phyloP scores from a whole-genome alignment of 2,113 vertebrate species.

The Dolichallabes microphthalmus region DNA sequence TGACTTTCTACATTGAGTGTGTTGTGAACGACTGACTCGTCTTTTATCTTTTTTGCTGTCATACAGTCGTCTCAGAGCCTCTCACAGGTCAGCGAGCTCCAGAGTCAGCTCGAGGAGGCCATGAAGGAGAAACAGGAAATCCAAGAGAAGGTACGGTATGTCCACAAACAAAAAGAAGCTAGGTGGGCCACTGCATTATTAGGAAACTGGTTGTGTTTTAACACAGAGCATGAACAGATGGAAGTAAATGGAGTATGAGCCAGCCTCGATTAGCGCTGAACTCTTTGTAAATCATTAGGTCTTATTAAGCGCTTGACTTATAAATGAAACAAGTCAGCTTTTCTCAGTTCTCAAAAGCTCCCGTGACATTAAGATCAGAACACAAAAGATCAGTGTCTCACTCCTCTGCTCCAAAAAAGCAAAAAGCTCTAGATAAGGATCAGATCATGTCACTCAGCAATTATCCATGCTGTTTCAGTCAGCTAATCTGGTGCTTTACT shows the following conservation, averaged over 20 bases:
- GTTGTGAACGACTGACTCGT: background rate
- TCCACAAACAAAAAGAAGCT: background rate
- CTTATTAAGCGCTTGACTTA: constrained; percentile 5
- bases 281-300: constrained; percentile 8
- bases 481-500: constrained; percentile 32
- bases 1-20: background rate
- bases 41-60: background rate
- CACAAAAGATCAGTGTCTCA: constrained; percentile 19
- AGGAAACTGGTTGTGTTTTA: background rate
- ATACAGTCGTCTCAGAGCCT: constrained; percentile 87
- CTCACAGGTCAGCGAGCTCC: constrained; percentile 94
- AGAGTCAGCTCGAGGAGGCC: constrained; percentile 90
- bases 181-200: background rate
- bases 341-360: background rate
- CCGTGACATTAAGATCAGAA: constrained; percentile 18
- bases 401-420: background rate
- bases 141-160: constrained; percentile 93
- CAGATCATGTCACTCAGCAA: constrained; percentile 33
- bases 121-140: constrained; percentile 93
- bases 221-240: background rate
- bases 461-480: constrained; percentile 17
- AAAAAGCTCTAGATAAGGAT: constrained; percentile 29
- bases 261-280: background rate
- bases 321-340: constrained; percentile 30
- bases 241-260: background rate